These are phyloP conservation scores for Charanyca ferruginea DNA, from an alignment of 2,888 invertebrate genomes.

Conservation along the genomic window DNA sequence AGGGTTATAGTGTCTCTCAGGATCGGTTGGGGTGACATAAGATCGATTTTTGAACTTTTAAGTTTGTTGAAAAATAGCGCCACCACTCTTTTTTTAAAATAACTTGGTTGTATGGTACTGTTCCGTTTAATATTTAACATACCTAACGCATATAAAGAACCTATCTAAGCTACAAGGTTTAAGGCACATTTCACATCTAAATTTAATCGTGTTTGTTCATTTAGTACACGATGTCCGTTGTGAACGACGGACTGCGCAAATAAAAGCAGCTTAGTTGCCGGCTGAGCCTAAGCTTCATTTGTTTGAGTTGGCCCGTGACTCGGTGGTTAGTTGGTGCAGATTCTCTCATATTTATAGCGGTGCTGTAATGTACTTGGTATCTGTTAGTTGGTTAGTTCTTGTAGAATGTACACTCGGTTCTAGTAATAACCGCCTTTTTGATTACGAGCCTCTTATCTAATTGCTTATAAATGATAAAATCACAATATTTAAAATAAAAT, in stretches of 20 bases:
- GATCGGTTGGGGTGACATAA: no score
- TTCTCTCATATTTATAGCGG: constrained; percentile 44
- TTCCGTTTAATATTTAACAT: no score
- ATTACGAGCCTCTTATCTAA: no score
- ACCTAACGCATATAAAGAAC: not conserved
- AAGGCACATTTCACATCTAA: constrained; percentile 11
- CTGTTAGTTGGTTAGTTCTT: not conserved
- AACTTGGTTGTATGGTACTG: no score
- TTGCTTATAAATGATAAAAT: no score
- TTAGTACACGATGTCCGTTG: constrained; percentile 32
- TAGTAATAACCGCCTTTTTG: no score
- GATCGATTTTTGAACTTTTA: no score
- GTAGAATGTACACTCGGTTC: no score
- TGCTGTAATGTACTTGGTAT: not conserved
- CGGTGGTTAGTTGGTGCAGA: constrained; percentile 9
- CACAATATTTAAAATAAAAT: no score
- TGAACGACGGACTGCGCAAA: constrained; percentile 38
- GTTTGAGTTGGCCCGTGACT: constrained; percentile 56
- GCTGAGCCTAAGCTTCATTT: constrained; percentile 38
- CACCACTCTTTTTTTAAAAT: no score
- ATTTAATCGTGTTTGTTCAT: constrained; percentile 44
- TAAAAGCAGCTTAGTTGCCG: constrained; percentile 49
- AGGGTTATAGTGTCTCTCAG: no score
- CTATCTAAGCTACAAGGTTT: not conserved
- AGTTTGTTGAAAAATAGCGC: no score